Evolutionary conservation across 2,888 invertebrate species (phyloP).

Genomic region (Apamea sordens): DNA sequence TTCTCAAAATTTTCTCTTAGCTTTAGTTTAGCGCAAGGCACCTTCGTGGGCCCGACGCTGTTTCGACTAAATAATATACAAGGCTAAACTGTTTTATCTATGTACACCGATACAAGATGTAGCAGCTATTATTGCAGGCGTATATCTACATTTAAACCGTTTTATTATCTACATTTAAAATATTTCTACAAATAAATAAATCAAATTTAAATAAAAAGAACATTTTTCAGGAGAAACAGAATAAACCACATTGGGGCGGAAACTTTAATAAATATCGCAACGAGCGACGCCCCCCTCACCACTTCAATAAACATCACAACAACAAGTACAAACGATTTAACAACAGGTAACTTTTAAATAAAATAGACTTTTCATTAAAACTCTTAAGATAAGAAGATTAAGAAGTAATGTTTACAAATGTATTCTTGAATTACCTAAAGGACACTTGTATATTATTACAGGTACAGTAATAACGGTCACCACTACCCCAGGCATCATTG

Average conservation of each 20-base stretch:
- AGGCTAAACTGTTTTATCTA: background rate
- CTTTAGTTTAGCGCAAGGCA: background rate
- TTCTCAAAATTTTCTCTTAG: background rate
- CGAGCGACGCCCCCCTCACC: slow-evolving; percentile 84
- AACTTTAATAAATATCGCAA: slow-evolving; percentile 85
- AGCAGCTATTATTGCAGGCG: background rate
- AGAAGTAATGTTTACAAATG: background rate
- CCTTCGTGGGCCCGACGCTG: background rate
- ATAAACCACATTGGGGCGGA: slow-evolving; percentile 85
- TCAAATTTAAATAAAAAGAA: no score
- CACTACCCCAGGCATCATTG: slow-evolving; percentile 88
- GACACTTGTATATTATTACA: slow-evolving; percentile 61
- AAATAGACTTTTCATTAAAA: background rate
- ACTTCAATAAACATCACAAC: slow-evolving; percentile 85
- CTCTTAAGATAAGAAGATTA: background rate
- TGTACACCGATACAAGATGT: background rate
- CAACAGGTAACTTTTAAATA: slow-evolving; percentile 74
- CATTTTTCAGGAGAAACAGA: slow-evolving; percentile 83
- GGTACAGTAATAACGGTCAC: slow-evolving; percentile 85
- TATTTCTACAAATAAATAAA: no score
- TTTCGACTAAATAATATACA: background rate
- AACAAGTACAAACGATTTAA: slow-evolving; percentile 88
- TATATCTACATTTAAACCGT: background rate
- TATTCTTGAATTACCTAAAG: background rate
- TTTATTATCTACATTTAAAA: no score